Conservation (phyloP, 2,888 invertebrate species). For the Spatulosminthurus flaviceps region DNA sequence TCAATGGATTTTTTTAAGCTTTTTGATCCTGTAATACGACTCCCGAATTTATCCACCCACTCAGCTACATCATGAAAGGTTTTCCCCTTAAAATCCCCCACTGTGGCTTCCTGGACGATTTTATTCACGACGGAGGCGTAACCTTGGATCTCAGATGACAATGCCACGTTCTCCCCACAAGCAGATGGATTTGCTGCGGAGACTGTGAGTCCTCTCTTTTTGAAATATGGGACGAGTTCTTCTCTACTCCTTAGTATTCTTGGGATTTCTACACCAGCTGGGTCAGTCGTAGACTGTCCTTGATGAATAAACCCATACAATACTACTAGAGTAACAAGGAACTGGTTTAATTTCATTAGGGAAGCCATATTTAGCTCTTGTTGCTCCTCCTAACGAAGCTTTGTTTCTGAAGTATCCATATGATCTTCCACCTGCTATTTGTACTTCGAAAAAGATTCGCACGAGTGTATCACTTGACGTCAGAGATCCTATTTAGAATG, state of each 20-base stretch:
- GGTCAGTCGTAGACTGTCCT: no score
- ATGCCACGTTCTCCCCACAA: slow-evolving; percentile 57
- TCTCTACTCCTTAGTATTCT: background rate
- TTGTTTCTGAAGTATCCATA: no score
- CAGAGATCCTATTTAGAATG: no score
- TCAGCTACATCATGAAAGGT: slow-evolving; percentile 70
- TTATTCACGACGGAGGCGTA: slow-evolving; percentile 69
- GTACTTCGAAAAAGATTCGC: no score
- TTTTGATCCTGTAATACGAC: slow-evolving; percentile 73
- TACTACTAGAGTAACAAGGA: no score
- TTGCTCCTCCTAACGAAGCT: no score
- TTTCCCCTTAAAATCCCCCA: slow-evolving; percentile 70
- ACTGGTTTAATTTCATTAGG: no score
- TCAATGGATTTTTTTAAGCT: slow-evolving; percentile 76
- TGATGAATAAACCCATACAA: no score
- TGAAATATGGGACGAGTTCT: slow-evolving; percentile 3
- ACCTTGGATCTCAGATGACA: slow-evolving; percentile 72
- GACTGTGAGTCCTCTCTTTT: background rate
- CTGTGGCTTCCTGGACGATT: slow-evolving; percentile 69
- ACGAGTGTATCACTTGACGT: no score
- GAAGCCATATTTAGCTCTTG: no score
- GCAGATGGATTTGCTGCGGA: background rate
- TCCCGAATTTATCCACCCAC: slow-evolving; percentile 73
- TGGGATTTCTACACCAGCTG: background rate
- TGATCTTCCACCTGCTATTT: no score